Evolutionary conservation across 2,797 vertebrate species (phyloP), one percentile per base, ranked within the genome.

Genomic region (Gallirallus australis): DNA sequence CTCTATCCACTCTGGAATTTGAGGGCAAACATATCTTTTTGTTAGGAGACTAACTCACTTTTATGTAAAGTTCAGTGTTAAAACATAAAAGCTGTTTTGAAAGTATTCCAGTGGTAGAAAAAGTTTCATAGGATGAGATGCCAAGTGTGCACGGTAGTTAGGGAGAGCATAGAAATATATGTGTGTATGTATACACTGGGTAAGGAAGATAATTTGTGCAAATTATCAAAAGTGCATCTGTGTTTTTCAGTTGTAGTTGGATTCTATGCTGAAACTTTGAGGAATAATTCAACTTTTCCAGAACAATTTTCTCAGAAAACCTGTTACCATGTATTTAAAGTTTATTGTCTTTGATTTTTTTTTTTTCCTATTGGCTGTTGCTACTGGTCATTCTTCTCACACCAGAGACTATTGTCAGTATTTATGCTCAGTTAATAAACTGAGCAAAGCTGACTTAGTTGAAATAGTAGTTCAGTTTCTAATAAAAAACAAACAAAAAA

Each of bases 341-440:
- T 85, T 60, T 82, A 27, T 28, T 31, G 35, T 48, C 25, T 78
- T 47, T 30, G 10, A 35, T 53, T 71, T 37, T 37, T 73, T 57
- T 68, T 69, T 61, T 68, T 69, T 76, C 15, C 2, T 42, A 0
- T 24, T 75, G 42, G 53, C 73, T 91, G 11, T 71, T 88, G 37
- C 39, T 68, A 0, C 52, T 85, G 28, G 45, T 76, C 21, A 11
- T 79, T 90, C 27, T 16, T 85, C 50, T 39, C n/a, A 11, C 65
- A 83, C 40, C 5, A 53, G n/a, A 76, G 19, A 81, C 53, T 85
- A 0, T 30, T 92, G 24, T 57, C 28, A 35, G 15, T 88, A 60
- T 82, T 90, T 91, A 75, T 80, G 42, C 33, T 77, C 47, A 79
- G 16, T 82, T 94, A 94, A 92, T 88, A 81, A 87, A 18, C n/a